Evolutionary conservation across 2,888 invertebrate species (phyloP), one percentile per base, ranked within the genome.

Genomic region (Papilio gigon): DNA sequence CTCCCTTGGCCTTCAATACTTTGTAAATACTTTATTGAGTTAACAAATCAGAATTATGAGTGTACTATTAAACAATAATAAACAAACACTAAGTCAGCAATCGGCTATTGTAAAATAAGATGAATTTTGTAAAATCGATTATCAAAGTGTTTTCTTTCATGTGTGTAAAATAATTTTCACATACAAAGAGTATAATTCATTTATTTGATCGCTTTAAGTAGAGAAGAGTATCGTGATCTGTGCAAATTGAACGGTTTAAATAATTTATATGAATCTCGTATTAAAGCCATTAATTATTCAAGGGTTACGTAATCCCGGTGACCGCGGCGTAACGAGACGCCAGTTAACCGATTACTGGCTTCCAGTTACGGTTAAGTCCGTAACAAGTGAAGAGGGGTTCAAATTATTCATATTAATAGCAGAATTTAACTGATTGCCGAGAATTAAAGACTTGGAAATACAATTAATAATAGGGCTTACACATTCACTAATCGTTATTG

Each of bases 301-400:
- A 61, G 63, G 56, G 74, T 76, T 73, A 77, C 76, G 73, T 69
- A 78, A 81, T 78, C 77, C 74, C 69, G 67, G 71, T 75, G 78
- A 79, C 80, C 80, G 75, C 77, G 56, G 72, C 50, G 74, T 79
- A 79, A 82, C 78, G 75, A 76, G 73, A 47, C 59, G 74, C 70
- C 74, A 76, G 78, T 75, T 79, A 77, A 80, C 78, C 76, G 80
- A 82, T 82, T 81, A 79, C 75, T 72, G 72, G 73, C 67, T 74
- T 71, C 59, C 72, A 72, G 73, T 74, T 73, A 73, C 71, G 70
- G 68, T 68, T 50, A 50, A 30, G 53, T 53, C 22, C 20, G 56
- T 59, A 50, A 53, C 56, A 35, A 63, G 44, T 58, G 50, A 61
- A 47, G 37, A 37, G 68, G 58, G 59, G 22, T 27, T 59, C n/a